A percentile compares a stretch with the other conserved stretches of the same genome.
These are phyloP conservation scores for Phania funesta DNA, from an alignment of 2,888 invertebrate species.

Conservation along the genomic window DNA sequence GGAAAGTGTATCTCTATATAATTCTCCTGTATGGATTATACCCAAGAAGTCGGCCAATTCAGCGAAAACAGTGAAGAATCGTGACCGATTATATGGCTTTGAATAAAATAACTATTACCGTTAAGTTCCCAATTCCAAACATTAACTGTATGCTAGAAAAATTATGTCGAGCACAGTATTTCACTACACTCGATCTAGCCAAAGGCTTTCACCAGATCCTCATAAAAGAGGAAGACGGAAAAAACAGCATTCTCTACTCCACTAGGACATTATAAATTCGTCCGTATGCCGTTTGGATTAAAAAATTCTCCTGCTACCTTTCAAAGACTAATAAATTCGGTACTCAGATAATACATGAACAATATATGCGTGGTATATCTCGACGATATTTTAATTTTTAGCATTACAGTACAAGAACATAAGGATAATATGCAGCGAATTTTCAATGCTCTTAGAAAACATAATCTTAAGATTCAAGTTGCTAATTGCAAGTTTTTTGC, in stretches of 20 bases:
- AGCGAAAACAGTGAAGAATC: constrained; percentile 20
- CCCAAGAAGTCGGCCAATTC: constrained; percentile 34
- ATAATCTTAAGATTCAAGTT: not conserved
- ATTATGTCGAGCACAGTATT: constrained; percentile 66
- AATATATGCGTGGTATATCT: too few relatives aligned
- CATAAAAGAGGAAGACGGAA: not conserved
- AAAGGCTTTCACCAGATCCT: constrained; percentile 26
- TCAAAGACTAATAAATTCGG: too few relatives aligned
- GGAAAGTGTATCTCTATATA: constrained; percentile 37
- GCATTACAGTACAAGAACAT: too few relatives aligned
- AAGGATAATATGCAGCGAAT: too few relatives aligned
- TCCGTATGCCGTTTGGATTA: constrained; percentile 27
- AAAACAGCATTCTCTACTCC: not conserved
- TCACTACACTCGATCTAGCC: constrained; percentile 10
- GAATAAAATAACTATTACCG: not conserved
- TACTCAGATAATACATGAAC: too few relatives aligned
- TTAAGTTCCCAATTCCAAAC: constrained; percentile 67
- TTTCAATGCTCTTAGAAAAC: too few relatives aligned
- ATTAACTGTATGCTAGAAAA: constrained; percentile 70
- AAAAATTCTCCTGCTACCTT: too few relatives aligned
- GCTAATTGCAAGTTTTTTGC: not conserved
- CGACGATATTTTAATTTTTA: too few relatives aligned
- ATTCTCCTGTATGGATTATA: constrained; percentile 32
- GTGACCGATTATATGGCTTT: constrained; percentile 13
- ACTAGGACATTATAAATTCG: not conserved